Evolutionary conservation across 2,113 vertebrate species (phyloP).

Genomic region (Corythaixoides concolor): DNA sequence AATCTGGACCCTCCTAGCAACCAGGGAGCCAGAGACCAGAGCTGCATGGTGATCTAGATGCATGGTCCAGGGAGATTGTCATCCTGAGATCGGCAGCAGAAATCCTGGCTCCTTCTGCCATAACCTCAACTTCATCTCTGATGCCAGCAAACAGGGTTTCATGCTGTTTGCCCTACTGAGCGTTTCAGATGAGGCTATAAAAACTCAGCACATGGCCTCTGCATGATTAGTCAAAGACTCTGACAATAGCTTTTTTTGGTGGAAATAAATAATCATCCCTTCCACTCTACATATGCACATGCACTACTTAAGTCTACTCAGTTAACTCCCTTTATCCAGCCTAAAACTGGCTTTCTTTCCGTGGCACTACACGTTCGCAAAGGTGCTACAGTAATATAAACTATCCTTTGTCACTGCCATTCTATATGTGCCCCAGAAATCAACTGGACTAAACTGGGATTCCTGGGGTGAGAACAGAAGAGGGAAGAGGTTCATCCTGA

Average conservation of each 20-base stretch:
- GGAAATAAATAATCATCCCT: neutral
- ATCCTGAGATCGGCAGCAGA: neutral
- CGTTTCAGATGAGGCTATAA: neutral
- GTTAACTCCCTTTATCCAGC: neutral
- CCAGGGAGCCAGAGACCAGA: neutral
- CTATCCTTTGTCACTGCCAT: neutral
- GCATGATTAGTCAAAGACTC: neutral
- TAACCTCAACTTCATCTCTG: neutral
- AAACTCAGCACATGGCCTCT: neutral
- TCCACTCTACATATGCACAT: neutral
- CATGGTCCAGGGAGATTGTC: neutral
- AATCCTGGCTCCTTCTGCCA: neutral
- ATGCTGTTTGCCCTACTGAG: neutral
- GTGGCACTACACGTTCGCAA: neutral
- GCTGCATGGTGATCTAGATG: neutral
- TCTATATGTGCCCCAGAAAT: neutral
- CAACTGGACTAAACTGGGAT: neutral
- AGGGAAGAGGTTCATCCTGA: neutral
- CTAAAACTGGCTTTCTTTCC: neutral
- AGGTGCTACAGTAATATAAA: accelerated
- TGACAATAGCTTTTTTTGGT: neutral
- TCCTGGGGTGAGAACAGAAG: neutral
- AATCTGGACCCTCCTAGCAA: neutral
- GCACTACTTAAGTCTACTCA: neutral
- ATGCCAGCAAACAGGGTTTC: neutral